Conservation (phyloP, 2,888 invertebrate genomes). For the Mythimna ferrago region DNA sequence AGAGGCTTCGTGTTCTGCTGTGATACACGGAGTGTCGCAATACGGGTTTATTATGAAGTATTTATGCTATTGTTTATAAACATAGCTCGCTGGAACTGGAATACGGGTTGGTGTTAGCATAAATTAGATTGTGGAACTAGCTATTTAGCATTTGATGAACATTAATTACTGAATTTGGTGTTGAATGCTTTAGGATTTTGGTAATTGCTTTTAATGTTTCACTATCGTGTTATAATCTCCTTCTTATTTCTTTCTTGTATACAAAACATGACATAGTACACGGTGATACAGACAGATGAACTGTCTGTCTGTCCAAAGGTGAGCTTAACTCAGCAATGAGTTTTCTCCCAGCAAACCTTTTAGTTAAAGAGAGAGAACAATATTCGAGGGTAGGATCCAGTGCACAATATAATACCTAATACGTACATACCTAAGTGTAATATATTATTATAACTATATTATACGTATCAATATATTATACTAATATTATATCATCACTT, state of each 20-base stretch:
- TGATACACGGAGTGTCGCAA: conserved; percentile 64
- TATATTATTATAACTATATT: too few species aligned
- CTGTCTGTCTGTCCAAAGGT: too few species aligned
- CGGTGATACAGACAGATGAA: too few species aligned
- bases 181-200: conserved; percentile 10
- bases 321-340: too few species aligned
- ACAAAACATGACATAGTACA: neutral
- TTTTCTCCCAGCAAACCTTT: too few species aligned
- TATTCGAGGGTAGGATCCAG: too few species aligned
- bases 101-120: conserved; percentile 50
- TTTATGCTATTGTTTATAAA: conserved; percentile 59
- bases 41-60: conserved; percentile 65
- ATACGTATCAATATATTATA: too few species aligned
- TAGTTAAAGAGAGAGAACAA: too few species aligned
- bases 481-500: too few species aligned
- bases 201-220: neutral
- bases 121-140: conserved; percentile 45
- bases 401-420: too few species aligned
- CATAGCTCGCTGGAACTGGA: conserved; percentile 39
- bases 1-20: conserved; percentile 51
- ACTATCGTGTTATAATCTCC: neutral
- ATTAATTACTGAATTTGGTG: conserved; percentile 27
- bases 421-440: too few species aligned
- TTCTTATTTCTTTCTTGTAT: neutral
- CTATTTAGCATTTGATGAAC: conserved; percentile 48